Evolutionary conservation across 2,113 vertebrate genomes (phyloP), one percentile per base, ranked within the genome.

Genomic region (Clupea harengus): DNA sequence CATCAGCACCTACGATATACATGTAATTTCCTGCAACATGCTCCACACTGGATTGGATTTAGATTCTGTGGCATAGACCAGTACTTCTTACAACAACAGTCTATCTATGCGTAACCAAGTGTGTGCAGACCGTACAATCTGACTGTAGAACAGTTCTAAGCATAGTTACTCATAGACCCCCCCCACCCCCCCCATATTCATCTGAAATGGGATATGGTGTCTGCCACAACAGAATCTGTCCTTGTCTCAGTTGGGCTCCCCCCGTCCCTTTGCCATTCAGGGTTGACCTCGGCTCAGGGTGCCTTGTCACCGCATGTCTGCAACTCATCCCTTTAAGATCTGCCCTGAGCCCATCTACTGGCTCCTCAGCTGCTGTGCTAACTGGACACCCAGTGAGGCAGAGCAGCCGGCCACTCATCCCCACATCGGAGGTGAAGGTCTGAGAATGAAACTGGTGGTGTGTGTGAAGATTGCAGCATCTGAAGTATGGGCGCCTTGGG

Each of bases 71-170:
- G 22, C 25, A 67, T 67, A 67, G 64, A 67, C 83, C 87, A 93
- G 91, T 93, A 93, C 92, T 92, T 94, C 93, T 88, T 90, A 92
- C 91, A 90, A 89, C 92, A 89, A 91, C 91, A 91, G 93, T 93
- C 94, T 95, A 95, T 95, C 94, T 94, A 95, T 94, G 90, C 89
- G 86, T 87, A 87, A 88, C 52, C 86, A 89, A 15, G 45, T 87
- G 84, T 44, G 45, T 81, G 81, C 45, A 82, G 1, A 80, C 84
- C 85, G 82, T 83, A 89, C 82, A 67, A 28, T 67, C 67, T 75
- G 11, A 75, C 28, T 32, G 9, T 86, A 86, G 57, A 10, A 86
- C 78, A 78, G 87, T 84, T 85, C 87, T 89, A 83, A 44, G 86
- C 75, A 57, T 83, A 81, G 85, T 54, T 88, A 85, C 84, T 67